Percentiles rank a stretch among this genome's conserved stretches.
These are phyloP conservation scores for Rhea pennata DNA, from an alignment of 2,113 vertebrate species.

Conservation along the genomic window DNA sequence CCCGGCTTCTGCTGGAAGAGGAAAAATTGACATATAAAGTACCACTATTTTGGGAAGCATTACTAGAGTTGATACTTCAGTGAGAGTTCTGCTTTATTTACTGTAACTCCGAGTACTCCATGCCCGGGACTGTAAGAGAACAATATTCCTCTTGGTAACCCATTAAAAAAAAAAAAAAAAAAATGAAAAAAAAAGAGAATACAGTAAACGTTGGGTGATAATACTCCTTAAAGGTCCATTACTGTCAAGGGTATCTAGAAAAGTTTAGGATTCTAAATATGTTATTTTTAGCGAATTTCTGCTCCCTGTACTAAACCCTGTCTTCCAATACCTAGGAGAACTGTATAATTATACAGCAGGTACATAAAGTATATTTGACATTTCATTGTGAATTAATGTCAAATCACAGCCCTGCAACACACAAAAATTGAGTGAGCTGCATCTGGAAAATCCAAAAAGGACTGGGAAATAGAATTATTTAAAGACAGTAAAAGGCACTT, in stretches of 20 bases:
- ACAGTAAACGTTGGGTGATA: background rate
- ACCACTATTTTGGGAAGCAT: background rate
- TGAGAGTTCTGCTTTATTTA: background rate
- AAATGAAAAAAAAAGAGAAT: background rate
- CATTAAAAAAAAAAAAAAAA: background rate
- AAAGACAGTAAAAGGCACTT: constrained; percentile 1
- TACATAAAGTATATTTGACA: constrained; percentile 20
- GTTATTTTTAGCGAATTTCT: constrained; percentile 11
- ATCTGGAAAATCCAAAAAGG: background rate
- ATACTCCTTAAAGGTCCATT: constrained; percentile 9
- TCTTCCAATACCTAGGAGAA: background rate
- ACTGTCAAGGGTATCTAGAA: background rate
- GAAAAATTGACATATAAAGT: background rate
- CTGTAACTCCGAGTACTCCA: background rate
- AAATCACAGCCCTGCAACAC: constrained; percentile 19
- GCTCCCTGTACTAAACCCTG: background rate
- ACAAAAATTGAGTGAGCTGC: background rate
- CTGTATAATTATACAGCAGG: background rate
- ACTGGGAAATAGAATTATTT: background rate
- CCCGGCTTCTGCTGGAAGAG: background rate
- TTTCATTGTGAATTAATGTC: constrained; percentile 36
- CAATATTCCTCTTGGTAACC: background rate
- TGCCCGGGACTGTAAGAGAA: background rate
- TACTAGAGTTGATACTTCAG: background rate
- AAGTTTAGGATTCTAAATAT: background rate